Evolutionary conservation across 1,140 invertebrate species (phyloP).

Genomic region (Mesaphorura yosii): DNA sequence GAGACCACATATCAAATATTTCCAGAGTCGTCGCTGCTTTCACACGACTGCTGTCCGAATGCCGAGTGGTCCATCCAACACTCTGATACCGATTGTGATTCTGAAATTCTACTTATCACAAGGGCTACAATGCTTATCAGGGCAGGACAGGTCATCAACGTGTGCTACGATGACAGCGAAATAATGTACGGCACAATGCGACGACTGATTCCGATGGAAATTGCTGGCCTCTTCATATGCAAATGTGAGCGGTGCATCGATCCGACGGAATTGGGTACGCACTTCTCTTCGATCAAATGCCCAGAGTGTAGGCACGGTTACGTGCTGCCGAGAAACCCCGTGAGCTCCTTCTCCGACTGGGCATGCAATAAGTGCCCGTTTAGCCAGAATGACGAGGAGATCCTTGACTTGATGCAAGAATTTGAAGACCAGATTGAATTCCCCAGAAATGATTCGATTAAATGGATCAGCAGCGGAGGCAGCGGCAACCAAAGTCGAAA

Average conservation of each 20-base stretch:
- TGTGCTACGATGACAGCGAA: slow-evolving; percentile 7
- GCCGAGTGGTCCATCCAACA: slow-evolving; percentile 4
- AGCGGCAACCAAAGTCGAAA: too few relatives aligned
- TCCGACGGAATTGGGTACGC: slow-evolving; percentile 58
- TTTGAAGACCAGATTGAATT: slow-evolving; percentile 10
- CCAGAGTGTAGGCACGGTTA: slow-evolving; percentile 14
- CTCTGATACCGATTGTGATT: too few relatives aligned
- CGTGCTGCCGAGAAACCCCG: slow-evolving; percentile 23
- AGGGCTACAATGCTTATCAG: not conserved
- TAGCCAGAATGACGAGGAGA: slow-evolving; percentile 9
- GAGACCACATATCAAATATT: slow-evolving; percentile 8
- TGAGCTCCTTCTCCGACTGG: slow-evolving; percentile 19
- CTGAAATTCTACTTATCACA: not conserved
- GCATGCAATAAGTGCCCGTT: slow-evolving; percentile 9
- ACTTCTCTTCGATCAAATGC: slow-evolving; percentile 59
- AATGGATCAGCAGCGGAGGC: too few relatives aligned
- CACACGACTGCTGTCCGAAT: slow-evolving; percentile 11
- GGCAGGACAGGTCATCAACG: slow-evolving; percentile 3
- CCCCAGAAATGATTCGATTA: slow-evolving; percentile 2
- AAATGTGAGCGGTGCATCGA: slow-evolving; percentile 56
- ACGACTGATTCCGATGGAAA: slow-evolving; percentile 53
- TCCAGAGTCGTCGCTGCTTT: slow-evolving; percentile 1
- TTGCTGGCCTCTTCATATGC: slow-evolving; percentile 67
- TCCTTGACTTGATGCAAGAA: slow-evolving; percentile 13
- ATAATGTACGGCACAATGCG: slow-evolving; percentile 47